Base-by-base conservation (phyloP, 2,888 invertebrate genomes). In the Melanotus villosus region DNA sequence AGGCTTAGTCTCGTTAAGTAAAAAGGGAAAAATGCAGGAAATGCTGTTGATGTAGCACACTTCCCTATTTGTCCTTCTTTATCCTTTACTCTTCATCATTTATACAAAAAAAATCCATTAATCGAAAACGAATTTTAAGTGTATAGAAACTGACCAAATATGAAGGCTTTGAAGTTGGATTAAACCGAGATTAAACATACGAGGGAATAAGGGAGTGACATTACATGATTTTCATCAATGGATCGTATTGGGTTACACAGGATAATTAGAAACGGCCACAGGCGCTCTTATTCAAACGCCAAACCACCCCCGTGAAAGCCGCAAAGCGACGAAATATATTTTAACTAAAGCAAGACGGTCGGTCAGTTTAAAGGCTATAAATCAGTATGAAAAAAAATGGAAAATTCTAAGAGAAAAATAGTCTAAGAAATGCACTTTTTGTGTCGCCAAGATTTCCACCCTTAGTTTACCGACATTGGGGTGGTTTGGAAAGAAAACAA, bases 401-500 rank as follows among this genome's bases (percentile, higher is more conserved):
- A 16, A 23, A 32, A 32, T 43, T 21, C 26, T 10, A 26, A 54
- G 73, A 76, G 77, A 77, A 75, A 76, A 77, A 76, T 76, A 70
- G 69, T 60, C 65, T 63, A 36, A 71, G 75, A 79, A 81, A 82
- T 82, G 82, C 80, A 80, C 77, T 82, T 82, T 80, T 81, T 82
- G 76, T 82, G 82, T 82, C 76, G 65, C 14, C 56, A 38, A 65
- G 73, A 70, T 69, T 73, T 75, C 43, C 66, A 68, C 70, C 73
- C 73, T 74, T 65, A 63, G 58, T 72, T 65, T 74, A 68, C 67
- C 72, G 63, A 67, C 65, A 70, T 43, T n/a, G 71, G 72, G 77
- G 76, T 72, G 74, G 71, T 76, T 74, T 72, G 71, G 78, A 81
- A 82, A 79, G 83, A 81, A 83, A 83, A 83, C 81, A 82, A 82